These are phyloP conservation scores for Cantharis lateralis DNA, from an alignment of 2,888 invertebrate genomes.

Conservation along the genomic window DNA sequence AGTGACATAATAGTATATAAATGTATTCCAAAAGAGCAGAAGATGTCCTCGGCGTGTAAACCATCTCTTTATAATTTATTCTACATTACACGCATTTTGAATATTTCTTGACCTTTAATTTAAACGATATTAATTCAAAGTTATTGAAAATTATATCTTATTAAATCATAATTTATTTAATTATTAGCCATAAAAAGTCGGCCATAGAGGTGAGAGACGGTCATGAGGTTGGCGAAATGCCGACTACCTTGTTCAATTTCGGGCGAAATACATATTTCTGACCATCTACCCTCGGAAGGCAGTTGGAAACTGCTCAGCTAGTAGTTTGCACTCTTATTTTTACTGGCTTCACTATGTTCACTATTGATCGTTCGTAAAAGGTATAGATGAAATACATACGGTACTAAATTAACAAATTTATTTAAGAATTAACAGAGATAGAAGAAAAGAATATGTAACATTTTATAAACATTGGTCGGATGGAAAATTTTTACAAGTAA, in stretches of 20 bases:
- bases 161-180: background rate
- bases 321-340: background rate
- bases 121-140: background rate
- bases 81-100: background rate
- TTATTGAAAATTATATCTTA: background rate
- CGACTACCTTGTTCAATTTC: too few relatives aligned
- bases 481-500: background rate
- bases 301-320: too few relatives aligned
- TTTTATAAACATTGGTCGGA: background rate
- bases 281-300: too few relatives aligned
- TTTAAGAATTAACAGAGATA: background rate
- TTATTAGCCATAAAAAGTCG: too few relatives aligned
- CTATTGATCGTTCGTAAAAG: background rate
- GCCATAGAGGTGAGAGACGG: too few relatives aligned
- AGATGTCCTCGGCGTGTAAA: slow-evolving; percentile 21
- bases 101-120: background rate
- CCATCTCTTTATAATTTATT: background rate
- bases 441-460: background rate
- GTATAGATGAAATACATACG: background rate
- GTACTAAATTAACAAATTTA: background rate
- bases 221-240: too few relatives aligned
- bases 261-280: too few relatives aligned
- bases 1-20: slow-evolving; percentile 18
- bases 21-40: slow-evolving; percentile 16
- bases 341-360: background rate